Evolutionary conservation across 37 sponge, comb jelly and placozoan species (phyloP).

Genomic region (Mnemiopsis leidyi): DNA sequence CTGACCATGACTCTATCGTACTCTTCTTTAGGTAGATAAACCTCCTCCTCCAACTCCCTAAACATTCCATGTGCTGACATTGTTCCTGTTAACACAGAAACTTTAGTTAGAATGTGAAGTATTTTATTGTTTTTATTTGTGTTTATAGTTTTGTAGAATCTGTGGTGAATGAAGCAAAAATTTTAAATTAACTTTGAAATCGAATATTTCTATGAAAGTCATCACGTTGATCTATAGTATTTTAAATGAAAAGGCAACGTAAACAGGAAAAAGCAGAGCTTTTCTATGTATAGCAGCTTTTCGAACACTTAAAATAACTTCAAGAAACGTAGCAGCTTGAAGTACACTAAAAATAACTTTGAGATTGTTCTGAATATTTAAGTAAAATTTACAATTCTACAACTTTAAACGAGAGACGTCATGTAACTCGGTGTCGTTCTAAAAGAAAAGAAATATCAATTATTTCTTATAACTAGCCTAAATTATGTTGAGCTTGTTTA

Average conservation of each 20-base stretch:
- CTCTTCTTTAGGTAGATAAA: slow-evolving; percentile 53
- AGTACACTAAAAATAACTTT: neutral
- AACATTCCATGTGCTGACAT: neutral
- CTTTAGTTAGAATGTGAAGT: too few relatives aligned
- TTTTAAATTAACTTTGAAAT: too few relatives aligned
- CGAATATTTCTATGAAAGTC: too few relatives aligned
- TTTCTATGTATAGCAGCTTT: neutral
- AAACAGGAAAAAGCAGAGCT: neutral
- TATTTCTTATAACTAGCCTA: neutral
- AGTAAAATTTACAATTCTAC: neutral
- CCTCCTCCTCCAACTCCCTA: slow-evolving; percentile 36
- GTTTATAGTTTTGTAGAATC: too few relatives aligned
- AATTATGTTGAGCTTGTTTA: neutral
- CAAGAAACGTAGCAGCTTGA: neutral
- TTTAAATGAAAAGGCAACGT: neutral
- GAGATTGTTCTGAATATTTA: neutral
- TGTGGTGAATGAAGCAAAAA: too few relatives aligned
- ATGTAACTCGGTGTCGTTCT: neutral
- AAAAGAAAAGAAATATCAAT: neutral
- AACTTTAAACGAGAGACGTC: neutral
- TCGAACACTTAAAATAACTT: neutral
- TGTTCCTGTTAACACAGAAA: too few relatives aligned
- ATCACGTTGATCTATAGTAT: too few relatives aligned
- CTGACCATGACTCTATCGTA: slow-evolving; percentile 33
- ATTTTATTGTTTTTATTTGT: too few relatives aligned